Conservation (phyloP, 2,888 invertebrate genomes). For the Heliconius aoede region DNA sequence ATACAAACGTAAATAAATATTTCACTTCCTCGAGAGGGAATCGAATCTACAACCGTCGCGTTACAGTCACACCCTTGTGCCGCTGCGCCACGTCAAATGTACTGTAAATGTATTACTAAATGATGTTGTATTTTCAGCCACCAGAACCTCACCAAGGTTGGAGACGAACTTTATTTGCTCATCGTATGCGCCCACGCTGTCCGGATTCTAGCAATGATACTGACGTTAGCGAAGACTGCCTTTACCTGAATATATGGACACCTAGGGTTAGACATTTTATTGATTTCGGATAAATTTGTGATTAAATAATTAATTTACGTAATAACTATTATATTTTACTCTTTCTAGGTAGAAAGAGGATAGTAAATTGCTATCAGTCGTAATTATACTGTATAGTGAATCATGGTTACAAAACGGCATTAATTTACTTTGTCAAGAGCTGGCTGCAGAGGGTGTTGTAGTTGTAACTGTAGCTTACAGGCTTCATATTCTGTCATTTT, state of each 20-base stretch:
- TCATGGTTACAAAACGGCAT: conserved; percentile 82
- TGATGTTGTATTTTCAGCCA: conserved; percentile 71
- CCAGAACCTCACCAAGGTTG: conserved; percentile 88
- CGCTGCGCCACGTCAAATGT: too few relatives aligned
- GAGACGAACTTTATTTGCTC: conserved; percentile 88
- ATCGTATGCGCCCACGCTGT: conserved; percentile 87
- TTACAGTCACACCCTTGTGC: too few relatives aligned
- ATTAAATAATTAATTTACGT: conserved; percentile 16
- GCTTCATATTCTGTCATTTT: conserved; percentile 88
- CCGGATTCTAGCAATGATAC: conserved; percentile 79
- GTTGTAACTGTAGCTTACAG: conserved; percentile 89
- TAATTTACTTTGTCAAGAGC: conserved; percentile 86
- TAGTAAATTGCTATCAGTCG: conserved; percentile 85
- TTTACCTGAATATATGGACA: conserved; percentile 95
- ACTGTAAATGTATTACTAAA: too few relatives aligned
- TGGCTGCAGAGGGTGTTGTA: conserved; percentile 88
- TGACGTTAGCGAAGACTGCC: conserved; percentile 89
- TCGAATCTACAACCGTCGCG: too few relatives aligned
- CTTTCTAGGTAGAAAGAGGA: conserved; percentile 77
- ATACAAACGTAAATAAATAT: too few relatives aligned
- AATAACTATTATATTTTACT: conserved; percentile 49
- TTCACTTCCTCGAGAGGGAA: too few relatives aligned
- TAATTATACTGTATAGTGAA: conserved; percentile 87
- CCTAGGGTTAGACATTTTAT: conserved; percentile 84
- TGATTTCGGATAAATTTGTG: not conserved